phyloP scores from a whole-genome alignment of 2,113 vertebrate species.

The Elephas maximus region DNA sequence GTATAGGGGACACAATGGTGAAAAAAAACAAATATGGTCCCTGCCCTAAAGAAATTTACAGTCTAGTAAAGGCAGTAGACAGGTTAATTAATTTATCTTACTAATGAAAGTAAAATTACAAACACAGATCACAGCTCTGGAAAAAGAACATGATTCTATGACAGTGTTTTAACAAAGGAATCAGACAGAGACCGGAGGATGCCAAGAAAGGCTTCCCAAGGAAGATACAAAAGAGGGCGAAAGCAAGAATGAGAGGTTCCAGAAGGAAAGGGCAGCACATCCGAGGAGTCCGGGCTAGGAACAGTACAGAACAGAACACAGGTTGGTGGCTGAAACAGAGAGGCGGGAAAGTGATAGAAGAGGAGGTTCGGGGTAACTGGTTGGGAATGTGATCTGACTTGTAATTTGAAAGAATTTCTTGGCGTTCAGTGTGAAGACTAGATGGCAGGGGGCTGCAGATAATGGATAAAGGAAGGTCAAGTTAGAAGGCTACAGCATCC shows the following conservation, averaged over 20 bases:
- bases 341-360: background rate
- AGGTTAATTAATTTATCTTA: background rate
- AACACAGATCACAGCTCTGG: background rate
- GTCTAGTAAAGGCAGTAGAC: background rate
- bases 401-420: background rate
- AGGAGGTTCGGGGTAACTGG: background rate
- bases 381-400: fast-evolving
- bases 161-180: constrained; percentile 14
- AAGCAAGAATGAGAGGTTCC: fast-evolving
- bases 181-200: background rate
- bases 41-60: background rate
- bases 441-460: background rate
- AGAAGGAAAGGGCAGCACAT: background rate
- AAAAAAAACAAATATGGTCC: background rate
- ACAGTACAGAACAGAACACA: background rate
- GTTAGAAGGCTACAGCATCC: background rate
- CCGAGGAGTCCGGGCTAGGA: background rate
- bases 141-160: background rate
- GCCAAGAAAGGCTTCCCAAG: background rate
- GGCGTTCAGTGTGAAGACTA: background rate
- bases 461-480: background rate
- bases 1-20: background rate
- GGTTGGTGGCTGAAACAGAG: background rate
- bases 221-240: background rate
- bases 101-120: constrained; percentile 48